A percentile compares a stretch with the other conserved stretches of the same genome.
Conservation (phyloP, 2,888 invertebrate genomes). For the Torymus tubicola region DNA sequence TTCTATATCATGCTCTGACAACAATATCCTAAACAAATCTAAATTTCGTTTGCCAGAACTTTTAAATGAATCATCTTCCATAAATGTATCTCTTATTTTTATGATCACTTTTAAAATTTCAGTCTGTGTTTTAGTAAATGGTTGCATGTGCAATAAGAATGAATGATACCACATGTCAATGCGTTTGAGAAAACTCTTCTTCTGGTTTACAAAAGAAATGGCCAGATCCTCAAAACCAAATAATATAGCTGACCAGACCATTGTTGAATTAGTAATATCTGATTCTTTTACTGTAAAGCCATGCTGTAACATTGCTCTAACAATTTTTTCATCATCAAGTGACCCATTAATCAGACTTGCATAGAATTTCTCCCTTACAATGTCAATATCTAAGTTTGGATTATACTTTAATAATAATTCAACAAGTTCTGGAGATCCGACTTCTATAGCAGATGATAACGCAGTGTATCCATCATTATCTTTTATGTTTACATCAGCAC, state of each 20-base stretch:
- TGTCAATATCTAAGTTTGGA: conserved; percentile 14
- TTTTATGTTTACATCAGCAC: conserved; percentile 25
- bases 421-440: conserved; percentile 1
- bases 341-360: background rate
- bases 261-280: background rate
- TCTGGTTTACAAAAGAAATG: conserved; percentile 12
- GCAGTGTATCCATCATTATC: conserved; percentile 30
- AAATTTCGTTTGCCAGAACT: conserved; percentile 8
- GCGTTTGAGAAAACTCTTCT: background rate
- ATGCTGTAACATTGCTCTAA: conserved; percentile 10
- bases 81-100: conserved; percentile 9
- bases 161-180: conserved; percentile 19
- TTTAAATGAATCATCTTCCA: background rate
- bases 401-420: conserved; percentile 23
- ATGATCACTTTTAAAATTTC: background rate
- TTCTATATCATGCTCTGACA: conserved; percentile 22
- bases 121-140: conserved; percentile 5
- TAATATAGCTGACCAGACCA: conserved; percentile 15
- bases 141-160: conserved; percentile 25
- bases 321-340: conserved; percentile 18
- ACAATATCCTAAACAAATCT: conserved; percentile 22
- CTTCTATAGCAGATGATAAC: conserved; percentile 10
- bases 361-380: conserved; percentile 22
- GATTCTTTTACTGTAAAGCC: conserved; percentile 24
- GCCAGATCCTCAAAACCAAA: conserved; percentile 25